Evolutionary conservation across 2,888 invertebrate species (phyloP).

Genomic region (Pantelozetes paolii): DNA sequence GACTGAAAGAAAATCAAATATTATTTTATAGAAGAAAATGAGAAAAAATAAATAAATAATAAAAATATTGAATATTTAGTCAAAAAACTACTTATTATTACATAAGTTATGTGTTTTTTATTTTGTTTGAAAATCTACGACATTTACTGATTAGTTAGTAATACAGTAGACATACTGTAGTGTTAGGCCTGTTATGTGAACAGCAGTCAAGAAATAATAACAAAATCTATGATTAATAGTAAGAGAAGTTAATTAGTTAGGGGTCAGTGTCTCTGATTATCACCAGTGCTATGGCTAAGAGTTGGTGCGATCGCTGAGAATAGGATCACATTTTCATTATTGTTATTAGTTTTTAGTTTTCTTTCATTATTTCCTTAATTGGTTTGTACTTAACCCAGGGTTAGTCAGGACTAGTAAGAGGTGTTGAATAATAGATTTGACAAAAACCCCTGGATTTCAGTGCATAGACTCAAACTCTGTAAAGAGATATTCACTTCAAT

Average conservation of each 20-base stretch:
- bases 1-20: not conserved
- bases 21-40: no score
- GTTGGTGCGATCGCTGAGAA: conserved; percentile 1
- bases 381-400: not conserved
- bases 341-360: not conserved
- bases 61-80: not conserved
- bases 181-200: not conserved
- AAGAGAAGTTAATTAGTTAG: conserved; percentile 27
- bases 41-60: conserved; percentile 6
- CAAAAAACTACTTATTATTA: no score
- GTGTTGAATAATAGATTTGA: no score
- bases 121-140: no score
- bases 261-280: conserved; percentile 34
- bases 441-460: no score
- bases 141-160: not conserved
- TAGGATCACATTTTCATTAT: not conserved
- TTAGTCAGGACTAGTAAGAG: no score
- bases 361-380: not conserved
- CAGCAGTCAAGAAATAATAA: not conserved
- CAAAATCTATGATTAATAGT: conserved; percentile 25
- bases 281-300: not conserved
- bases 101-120: no score
- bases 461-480: not conserved
- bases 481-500: no score
- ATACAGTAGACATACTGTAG: not conserved